Evolutionary conservation across 2,113 vertebrate genomes (phyloP).

Genomic region (Leuciscus idus): DNA sequence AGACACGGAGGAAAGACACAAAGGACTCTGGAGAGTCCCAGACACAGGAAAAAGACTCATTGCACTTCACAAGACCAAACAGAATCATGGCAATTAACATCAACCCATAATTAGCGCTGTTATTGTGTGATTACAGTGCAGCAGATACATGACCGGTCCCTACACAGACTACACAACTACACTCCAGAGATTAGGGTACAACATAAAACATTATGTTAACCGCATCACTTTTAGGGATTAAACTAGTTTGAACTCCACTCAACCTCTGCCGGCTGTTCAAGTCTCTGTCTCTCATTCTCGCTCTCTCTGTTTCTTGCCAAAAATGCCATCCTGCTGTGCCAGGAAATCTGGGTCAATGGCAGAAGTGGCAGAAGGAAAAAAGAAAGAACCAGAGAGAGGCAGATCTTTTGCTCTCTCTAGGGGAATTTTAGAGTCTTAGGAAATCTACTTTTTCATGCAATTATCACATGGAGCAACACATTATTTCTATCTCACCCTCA

Average conservation of each 20-base stretch:
- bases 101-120: constrained; percentile 3
- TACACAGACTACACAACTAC: neutral
- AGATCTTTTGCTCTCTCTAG: constrained; percentile 26
- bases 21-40: neutral
- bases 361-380: constrained; percentile 14
- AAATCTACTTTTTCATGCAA: constrained; percentile 15
- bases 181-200: neutral
- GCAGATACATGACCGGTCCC: neutral
- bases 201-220: constrained; percentile 15
- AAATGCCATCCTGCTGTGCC: constrained; percentile 14
- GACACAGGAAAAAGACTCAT: constrained; percentile 16
- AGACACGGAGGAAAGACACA: neutral
- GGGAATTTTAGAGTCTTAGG: neutral
- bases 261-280: neutral
- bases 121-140: constrained; percentile 20
- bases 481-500: neutral
- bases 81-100: constrained; percentile 22
- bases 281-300: neutral
- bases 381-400: constrained; percentile 27
- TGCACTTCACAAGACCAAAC: constrained; percentile 24
- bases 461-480: constrained; percentile 20
- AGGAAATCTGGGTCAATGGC: constrained; percentile 49
- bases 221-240: constrained; percentile 1
- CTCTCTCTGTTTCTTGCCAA: constrained; percentile 15
- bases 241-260: neutral